Evolutionary conservation across 2,888 invertebrate genomes (phyloP).

Genomic region (Hymenopus coronatus): DNA sequence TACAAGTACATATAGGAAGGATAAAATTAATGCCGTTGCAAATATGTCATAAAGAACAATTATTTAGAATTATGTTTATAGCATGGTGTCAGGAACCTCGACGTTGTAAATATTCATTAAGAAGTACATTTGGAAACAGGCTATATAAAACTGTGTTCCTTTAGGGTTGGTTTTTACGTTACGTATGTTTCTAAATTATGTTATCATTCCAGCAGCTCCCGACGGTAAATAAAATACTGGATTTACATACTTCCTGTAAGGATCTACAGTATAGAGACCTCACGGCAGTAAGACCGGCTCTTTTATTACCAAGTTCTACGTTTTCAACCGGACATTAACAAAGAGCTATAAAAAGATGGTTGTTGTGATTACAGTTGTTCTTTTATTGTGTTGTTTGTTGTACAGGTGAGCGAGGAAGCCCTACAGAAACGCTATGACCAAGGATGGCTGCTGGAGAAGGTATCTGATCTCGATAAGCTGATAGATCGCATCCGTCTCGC

Average conservation of each 20-base stretch:
- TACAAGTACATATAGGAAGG: too few relatives aligned
- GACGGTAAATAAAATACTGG: not conserved
- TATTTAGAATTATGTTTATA: too few relatives aligned
- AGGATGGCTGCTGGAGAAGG: slow-evolving; percentile 57
- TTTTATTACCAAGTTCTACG: not conserved
- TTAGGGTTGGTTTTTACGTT: not conserved
- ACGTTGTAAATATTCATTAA: not conserved
- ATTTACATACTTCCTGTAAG: not conserved
- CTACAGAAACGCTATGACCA: slow-evolving; percentile 49
- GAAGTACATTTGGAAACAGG: not conserved
- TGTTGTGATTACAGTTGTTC: not conserved
- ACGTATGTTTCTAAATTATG: not conserved
- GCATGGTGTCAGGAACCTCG: not conserved
- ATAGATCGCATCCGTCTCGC: slow-evolving; percentile 45
- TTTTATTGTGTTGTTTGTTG: not conserved
- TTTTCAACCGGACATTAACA: not conserved
- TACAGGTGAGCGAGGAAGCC: slow-evolving; percentile 37
- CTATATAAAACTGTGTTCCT: not conserved
- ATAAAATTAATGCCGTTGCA: not conserved
- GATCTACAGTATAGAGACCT: not conserved
- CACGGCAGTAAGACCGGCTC: not conserved
- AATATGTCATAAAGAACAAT: not conserved
- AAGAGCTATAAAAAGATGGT: not conserved
- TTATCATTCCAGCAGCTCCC: not conserved
- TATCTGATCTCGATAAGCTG: slow-evolving; percentile 48